A percentile compares a stretch with the other conserved stretches of the same genome.
These are phyloP conservation scores for Venusia cambrica DNA, from an alignment of 2,888 invertebrate genomes.

Conservation along the genomic window DNA sequence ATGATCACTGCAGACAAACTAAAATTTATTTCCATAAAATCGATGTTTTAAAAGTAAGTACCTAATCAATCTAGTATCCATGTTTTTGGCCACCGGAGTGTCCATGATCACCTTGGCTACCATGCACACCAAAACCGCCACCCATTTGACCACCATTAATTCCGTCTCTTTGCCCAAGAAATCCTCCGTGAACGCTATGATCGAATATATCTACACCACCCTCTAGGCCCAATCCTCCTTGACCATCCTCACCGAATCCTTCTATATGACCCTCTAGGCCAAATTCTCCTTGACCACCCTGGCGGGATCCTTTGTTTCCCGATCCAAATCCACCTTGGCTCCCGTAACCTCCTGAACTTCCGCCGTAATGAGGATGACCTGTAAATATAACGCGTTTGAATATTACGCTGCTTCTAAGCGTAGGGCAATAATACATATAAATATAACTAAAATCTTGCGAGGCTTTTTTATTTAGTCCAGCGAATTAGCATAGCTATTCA, in stretches of 20 bases:
- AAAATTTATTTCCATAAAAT: no score
- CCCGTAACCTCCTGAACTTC: neutral
- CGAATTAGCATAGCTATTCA: no score
- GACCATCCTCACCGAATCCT: conserved; percentile 6
- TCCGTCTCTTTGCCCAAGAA: conserved; percentile 4
- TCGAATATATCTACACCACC: no score
- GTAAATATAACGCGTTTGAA: no score
- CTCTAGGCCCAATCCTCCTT: conserved; percentile 8
- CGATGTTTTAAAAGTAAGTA: no score
- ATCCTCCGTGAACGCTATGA: conserved; percentile 10
- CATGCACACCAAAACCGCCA: conserved; percentile 6
- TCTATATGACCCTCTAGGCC: conserved; percentile 8
- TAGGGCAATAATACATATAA: no score
- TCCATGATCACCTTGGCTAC: neutral
- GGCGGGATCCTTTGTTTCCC: conserved; percentile 12
- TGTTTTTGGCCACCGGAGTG: conserved; percentile 18
- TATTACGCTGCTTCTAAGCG: no score
- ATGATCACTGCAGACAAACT: neutral
- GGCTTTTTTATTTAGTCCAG: no score
- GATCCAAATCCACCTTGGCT: conserved; percentile 12
- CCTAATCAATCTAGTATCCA: conserved; percentile 21
- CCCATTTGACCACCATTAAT: no score
- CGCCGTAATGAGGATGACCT: no score
- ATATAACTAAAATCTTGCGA: no score
- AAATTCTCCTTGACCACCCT: conserved; percentile 12